phyloP scores from a whole-genome alignment of 2,888 invertebrate species.

The Agrypnus murinus region DNA sequence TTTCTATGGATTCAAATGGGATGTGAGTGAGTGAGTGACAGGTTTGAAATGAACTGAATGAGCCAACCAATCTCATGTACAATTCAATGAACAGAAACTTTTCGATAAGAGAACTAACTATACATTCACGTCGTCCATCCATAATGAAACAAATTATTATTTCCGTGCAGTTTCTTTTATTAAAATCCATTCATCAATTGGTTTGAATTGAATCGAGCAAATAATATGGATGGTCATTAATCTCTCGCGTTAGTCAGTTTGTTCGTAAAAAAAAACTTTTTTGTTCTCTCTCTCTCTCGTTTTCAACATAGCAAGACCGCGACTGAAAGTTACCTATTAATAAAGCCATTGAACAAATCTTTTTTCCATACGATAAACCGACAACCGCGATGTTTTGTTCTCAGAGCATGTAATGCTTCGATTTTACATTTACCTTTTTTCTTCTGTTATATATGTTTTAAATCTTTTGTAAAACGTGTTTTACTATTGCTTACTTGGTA shows the following conservation, averaged over 20 bases:
- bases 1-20: no score
- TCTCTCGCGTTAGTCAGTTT: background rate
- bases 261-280: constrained; percentile 11
- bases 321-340: constrained; percentile 17
- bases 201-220: constrained; percentile 4
- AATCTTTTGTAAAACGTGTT: background rate
- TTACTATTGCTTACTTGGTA: background rate
- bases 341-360: constrained; percentile 10
- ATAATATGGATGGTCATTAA: constrained; percentile 9
- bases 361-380: constrained; percentile 5
- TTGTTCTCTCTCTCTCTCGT: no score
- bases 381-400: constrained; percentile 12
- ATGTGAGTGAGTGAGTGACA: no score
- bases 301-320: constrained; percentile 12
- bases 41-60: no score
- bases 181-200: constrained; percentile 20
- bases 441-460: no score
- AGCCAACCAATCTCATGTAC: no score
- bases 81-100: no score
- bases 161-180: background rate
- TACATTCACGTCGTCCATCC: background rate
- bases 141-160: background rate
- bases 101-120: no score
- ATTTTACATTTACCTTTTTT: background rate
- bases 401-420: background rate